A percentile compares a stretch with the other conserved stretches of the same genome.
These are phyloP conservation scores for Pseudopodoces humilis DNA, from an alignment of 2,113 vertebrate species.

Conservation along the genomic window DNA sequence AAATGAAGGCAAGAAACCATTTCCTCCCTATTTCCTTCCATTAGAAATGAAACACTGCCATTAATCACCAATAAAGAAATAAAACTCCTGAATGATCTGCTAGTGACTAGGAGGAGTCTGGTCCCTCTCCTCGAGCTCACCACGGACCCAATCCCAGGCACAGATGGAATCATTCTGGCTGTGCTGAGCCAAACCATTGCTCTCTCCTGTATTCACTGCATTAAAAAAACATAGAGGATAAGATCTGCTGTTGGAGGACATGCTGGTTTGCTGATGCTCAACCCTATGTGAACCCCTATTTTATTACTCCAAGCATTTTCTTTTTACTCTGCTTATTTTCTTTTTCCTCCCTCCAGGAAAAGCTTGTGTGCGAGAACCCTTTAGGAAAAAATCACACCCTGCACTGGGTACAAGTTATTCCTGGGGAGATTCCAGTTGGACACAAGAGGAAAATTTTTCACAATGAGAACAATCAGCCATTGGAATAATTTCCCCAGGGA, in stretches of 20 bases:
- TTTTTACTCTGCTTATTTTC: background rate
- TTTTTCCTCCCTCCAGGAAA: background rate
- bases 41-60: background rate
- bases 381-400: background rate
- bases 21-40: slow-evolving; percentile 60
- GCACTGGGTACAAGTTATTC: background rate
- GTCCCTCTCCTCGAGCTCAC: background rate
- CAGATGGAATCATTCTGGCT: background rate
- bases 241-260: background rate
- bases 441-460: background rate
- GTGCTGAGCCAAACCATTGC: background rate
- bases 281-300: background rate
- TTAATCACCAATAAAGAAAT: slow-evolving; percentile 51
- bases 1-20: slow-evolving; percentile 47
- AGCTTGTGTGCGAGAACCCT: background rate
- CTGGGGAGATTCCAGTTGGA: background rate
- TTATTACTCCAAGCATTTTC: background rate
- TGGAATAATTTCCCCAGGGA: background rate
- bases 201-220: background rate
- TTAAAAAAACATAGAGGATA: background rate
- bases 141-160: background rate
- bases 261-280: background rate
- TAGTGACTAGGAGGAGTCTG: background rate
- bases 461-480: background rate
- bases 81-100: background rate